These are phyloP conservation scores for Sphaerophoria taeniata DNA, from an alignment of 2,888 invertebrate species.

Conservation along the genomic window DNA sequence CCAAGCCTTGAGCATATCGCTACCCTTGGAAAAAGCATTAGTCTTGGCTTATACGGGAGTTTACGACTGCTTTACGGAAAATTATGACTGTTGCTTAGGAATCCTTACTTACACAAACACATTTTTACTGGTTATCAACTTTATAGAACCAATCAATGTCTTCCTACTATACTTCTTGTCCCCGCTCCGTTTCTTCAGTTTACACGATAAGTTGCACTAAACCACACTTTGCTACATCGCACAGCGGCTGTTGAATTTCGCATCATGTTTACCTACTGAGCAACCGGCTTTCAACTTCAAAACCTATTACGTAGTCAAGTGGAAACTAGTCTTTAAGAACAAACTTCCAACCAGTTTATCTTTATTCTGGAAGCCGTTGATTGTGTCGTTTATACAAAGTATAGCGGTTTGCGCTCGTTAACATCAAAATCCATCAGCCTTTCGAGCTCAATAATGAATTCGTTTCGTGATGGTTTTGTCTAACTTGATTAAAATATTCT, in stretches of 20 bases:
- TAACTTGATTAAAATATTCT: slow-evolving; percentile 32
- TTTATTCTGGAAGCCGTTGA: slow-evolving; percentile 12
- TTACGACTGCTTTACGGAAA: no score
- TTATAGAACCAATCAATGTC: no score
- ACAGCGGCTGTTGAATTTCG: slow-evolving; percentile 47
- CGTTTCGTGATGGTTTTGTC: slow-evolving; percentile 23
- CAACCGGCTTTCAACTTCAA: slow-evolving; percentile 39
- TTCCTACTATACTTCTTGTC: background rate
- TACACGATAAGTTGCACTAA: slow-evolving; percentile 49
- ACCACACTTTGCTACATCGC: slow-evolving; percentile 38
- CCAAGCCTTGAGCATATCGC: no score
- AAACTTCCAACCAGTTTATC: slow-evolving; percentile 42
- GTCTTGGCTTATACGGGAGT: no score
- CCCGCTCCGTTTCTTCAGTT: background rate
- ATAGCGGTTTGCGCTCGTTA: slow-evolving; percentile 41
- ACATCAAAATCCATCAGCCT: slow-evolving; percentile 30
- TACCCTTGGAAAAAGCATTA: no score
- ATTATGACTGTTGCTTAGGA: no score
- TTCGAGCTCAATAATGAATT: slow-evolving; percentile 14
- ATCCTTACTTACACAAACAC: no score
- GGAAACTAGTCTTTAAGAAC: slow-evolving; percentile 63
- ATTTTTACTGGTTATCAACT: no score
- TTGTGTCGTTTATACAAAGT: slow-evolving; percentile 23
- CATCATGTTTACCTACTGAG: slow-evolving; percentile 42
- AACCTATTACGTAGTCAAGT: slow-evolving; percentile 39